Base-by-base conservation (phyloP, 2,797 vertebrate genomes). In the Tamandua tetradactyla region DNA sequence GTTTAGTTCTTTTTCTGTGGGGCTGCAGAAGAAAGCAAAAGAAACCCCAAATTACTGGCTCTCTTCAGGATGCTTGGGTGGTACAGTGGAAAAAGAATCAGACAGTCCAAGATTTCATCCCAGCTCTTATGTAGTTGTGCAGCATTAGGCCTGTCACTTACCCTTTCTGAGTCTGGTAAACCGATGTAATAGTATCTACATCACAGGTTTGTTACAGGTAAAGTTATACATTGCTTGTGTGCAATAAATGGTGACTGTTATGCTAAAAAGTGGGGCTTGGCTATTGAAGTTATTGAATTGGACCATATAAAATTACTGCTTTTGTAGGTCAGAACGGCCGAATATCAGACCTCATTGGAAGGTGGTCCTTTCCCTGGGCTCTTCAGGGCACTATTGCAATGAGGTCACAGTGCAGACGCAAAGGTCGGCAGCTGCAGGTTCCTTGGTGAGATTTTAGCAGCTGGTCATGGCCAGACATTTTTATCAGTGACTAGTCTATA, bases 1-100 rank as follows among this genome's bases (percentile, higher is more conserved):
- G 59, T 74, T 93, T 81, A 30, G 44, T 76, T 96, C 74, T 96
- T 57, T 25, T 44, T 7, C 76, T 75, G 57, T n/a, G 76, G 10
- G 64, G 15, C 69, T 95, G 11, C 40, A 74, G 32, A 69, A 95
- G 27, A 3, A 27, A 96, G 11, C 74, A 91, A 71, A 81, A 78
- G 75, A 96, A 55, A 64, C 40, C 30, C 49, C 18, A 37, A 22
- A 35, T 85, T 86, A 64, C 27, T 86, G 52, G 5, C 27, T 69
- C 1, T 66, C n/a, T 92, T 40, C 7, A 68, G 23, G 8, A 35
- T 55, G 66, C 23, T 42, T 61, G 18, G 13, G 3, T 66, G 59
- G 22, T 57, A 13, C 30, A 61, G 13, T 32, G 57, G 68, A 78
- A 68, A 62, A 81, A 92, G 13, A 87, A 64, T 44, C n/a, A 89